phyloP scores from a whole-genome alignment of 2,888 invertebrate species.

The Caenorhabditis zanzibari region DNA sequence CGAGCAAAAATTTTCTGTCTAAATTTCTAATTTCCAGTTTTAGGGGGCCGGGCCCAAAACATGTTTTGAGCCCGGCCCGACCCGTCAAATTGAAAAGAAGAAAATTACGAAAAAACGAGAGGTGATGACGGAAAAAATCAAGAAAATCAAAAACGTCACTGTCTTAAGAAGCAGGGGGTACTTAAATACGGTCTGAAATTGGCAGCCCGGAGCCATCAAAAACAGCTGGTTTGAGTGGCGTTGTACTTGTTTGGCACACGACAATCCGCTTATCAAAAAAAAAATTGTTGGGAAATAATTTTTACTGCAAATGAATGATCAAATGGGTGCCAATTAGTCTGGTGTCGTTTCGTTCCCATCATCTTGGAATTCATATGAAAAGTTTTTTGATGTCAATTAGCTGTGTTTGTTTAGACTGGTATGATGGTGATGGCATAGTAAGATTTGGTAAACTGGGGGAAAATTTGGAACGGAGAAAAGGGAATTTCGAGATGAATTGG shows the following conservation, averaged over 20 bases:
- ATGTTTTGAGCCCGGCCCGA: too few relatives aligned
- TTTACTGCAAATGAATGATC: constrained; percentile 15
- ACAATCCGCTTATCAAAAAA: constrained; percentile 58
- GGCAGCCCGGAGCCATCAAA: constrained; percentile 44
- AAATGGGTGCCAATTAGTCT: constrained; percentile 58
- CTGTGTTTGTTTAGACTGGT: constrained; percentile 15
- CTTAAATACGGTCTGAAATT: constrained; percentile 57
- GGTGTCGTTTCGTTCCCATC: constrained; percentile 4
- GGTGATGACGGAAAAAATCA: constrained; percentile 4
- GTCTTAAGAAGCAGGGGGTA: not conserved
- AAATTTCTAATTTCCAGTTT: too few relatives aligned
- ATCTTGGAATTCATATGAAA: constrained; percentile 11
- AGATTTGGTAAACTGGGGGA: constrained; percentile 38
- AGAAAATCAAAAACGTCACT: constrained; percentile 34
- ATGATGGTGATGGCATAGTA: constrained; percentile 53
- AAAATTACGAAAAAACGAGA: constrained; percentile 4
- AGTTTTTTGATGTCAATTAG: constrained; percentile 38
- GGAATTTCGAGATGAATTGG: not conserved
- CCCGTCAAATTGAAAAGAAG: too few relatives aligned
- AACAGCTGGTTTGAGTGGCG: constrained; percentile 63
- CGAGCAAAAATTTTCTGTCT: too few relatives aligned
- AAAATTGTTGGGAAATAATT: too few relatives aligned
- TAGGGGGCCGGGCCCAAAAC: too few relatives aligned
- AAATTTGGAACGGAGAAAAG: not conserved
- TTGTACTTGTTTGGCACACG: constrained; percentile 44